Evolutionary conservation across 37 sponge, comb jelly and placozoan species (phyloP), one percentile per base, ranked within the genome.

Genomic region (Axinella damicornis): DNA sequence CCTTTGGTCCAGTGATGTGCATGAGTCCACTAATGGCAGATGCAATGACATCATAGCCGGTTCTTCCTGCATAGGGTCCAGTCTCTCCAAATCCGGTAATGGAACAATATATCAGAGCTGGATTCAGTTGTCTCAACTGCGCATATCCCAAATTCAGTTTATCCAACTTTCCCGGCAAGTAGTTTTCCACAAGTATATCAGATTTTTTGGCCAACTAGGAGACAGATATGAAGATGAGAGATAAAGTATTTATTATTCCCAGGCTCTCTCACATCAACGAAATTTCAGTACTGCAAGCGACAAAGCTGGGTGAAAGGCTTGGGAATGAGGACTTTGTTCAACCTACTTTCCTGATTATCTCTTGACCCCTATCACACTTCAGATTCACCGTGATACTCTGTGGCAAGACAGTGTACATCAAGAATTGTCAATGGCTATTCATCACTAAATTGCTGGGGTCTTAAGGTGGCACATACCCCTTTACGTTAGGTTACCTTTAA

Each of bases 101-200:
- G 73, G 92, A 91, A 71, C 92, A 91, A 73, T 88, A 95, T 54
- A 95, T 77, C 9, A 95, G 69, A 2, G 41, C 16, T 1, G 88
- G 80, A 31, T 91, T 88, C 4, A 76, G 18, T 16, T 53, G n/a
- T 0, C 34, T 53, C 9, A 95, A 18, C 21, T 75, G 38, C 5
- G 31, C 46, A 59, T 91, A 95, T 36, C 83, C 89, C 5, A 95
- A 74, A 0, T 78, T 75, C 55, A 84, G 61, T 34, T 77, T 38
- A n/a, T 84, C 79, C 71, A 95, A 64, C 63, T 84, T 91, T n/a
- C 95, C 92, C 0, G 95, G 92, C 22, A 80, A 19, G 32, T 73
- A 88, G 66, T 95, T 95, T 61, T 95, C 92, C 38, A 95, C 53
- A 5, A 95, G 24, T 0, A 95, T 80, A 62, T 95, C 91, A 28